These are phyloP conservation scores for Salarias fasciatus DNA, from an alignment of 2,797 vertebrate species.

Conservation along the genomic window DNA sequence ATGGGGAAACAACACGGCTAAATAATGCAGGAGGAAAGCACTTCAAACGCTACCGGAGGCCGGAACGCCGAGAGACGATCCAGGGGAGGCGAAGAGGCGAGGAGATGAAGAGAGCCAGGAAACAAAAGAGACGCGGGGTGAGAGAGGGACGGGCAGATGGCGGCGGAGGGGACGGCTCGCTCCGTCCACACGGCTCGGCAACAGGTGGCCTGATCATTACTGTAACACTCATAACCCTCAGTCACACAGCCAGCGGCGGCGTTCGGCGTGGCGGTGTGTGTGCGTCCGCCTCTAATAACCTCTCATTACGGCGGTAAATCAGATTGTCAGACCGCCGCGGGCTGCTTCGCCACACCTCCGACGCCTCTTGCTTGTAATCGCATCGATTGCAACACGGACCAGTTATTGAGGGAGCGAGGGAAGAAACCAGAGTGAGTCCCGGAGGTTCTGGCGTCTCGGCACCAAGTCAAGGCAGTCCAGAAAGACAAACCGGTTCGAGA, in stretches of 20 bases:
- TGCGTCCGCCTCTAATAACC: conserved; percentile 59
- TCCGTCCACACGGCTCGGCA: conserved; percentile 44
- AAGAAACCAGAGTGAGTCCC: conserved; percentile 53
- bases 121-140: conserved; percentile 26
- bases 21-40: conserved; percentile 28
- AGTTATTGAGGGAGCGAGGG: conserved; percentile 63
- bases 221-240: conserved; percentile 59
- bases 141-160: conserved; percentile 59
- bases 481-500: too few relatives aligned
- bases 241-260: conserved; percentile 44
- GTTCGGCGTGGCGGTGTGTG: conserved; percentile 22
- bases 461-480: too few relatives aligned
- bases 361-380: conserved; percentile 52
- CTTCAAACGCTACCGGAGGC: conserved; percentile 5
- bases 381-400: conserved; percentile 73
- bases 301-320: conserved; percentile 70
- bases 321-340: conserved; percentile 62
- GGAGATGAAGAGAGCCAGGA: conserved; percentile 21
- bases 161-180: conserved; percentile 40
- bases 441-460: conserved; percentile 9
- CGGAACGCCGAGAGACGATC: conserved; percentile 14
- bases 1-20: conserved; percentile 7
- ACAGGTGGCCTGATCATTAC: conserved; percentile 71
- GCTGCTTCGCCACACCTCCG: conserved; percentile 58
- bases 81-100: conserved; percentile 16